Conservation (phyloP, 2,113 vertebrate genomes). For the Machaerirhynchus nigripectus region DNA sequence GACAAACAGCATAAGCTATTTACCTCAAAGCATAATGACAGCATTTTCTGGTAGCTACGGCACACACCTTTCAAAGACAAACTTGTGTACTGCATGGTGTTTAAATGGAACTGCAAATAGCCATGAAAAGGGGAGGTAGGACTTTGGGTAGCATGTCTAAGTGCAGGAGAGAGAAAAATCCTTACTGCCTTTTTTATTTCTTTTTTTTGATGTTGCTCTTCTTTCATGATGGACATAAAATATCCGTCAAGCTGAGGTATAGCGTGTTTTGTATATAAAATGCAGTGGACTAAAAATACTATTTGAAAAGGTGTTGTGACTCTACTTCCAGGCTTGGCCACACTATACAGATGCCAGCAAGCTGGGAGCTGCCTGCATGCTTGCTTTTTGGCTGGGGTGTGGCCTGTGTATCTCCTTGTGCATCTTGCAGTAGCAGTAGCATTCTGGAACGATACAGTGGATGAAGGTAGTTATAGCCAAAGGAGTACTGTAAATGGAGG, state of each 20-base stretch:
- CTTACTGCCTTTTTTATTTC: not conserved
- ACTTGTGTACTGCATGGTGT: not conserved
- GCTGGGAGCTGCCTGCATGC: not conserved
- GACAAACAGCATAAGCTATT: not conserved
- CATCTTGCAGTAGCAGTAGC: not conserved
- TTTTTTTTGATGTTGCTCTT: not conserved
- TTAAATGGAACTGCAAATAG: not conserved
- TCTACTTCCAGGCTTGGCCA: not conserved
- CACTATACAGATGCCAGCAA: not conserved
- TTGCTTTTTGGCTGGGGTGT: not conserved
- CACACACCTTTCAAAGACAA: fast-evolving
- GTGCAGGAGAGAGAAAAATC: not conserved
- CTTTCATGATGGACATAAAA: not conserved
- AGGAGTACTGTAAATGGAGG: not conserved
- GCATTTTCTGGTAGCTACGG: not conserved
- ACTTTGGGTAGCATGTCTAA: not conserved
- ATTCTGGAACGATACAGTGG: not conserved
- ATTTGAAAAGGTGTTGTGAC: not conserved
- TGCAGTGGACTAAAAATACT: not conserved
- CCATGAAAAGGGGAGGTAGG: not conserved
- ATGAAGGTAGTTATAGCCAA: not conserved
- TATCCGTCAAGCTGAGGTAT: not conserved
- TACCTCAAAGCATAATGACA: not conserved
- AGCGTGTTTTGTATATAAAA: not conserved
- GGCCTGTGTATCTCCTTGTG: not conserved